Conservation (phyloP, 2,888 invertebrate species). For the Oegoconia quadripuncta region DNA sequence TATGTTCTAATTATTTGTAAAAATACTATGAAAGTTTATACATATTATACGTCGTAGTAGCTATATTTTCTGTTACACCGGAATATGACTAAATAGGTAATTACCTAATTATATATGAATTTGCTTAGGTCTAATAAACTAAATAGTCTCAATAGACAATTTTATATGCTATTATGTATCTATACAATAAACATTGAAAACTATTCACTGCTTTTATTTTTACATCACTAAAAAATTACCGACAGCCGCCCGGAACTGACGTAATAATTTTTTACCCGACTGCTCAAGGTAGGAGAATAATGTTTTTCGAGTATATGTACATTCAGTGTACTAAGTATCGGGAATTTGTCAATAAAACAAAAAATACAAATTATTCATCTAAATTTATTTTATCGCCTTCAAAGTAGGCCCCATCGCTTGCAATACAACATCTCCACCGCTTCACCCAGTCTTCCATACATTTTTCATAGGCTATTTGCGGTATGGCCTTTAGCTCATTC, state of each 20-base stretch:
- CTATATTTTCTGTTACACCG: conserved; percentile 13
- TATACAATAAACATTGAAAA: conserved; percentile 59
- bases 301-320: no score
- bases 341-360: conserved; percentile 1
- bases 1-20: conserved; percentile 10
- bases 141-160: conserved; percentile 65
- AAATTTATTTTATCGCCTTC: conserved; percentile 1
- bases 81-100: conserved; percentile 12
- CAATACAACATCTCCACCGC: no score
- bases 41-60: conserved; percentile 3
- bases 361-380: conserved; percentile 1
- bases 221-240: conserved; percentile 1
- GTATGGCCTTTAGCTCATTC: no score
- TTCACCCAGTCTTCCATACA: no score
- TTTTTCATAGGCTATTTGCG: no score
- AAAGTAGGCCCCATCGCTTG: conserved; percentile 1
- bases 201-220: conserved; percentile 23
- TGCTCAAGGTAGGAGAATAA: no score
- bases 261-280: no score
- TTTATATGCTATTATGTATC: conserved; percentile 66
- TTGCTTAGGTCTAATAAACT: conserved; percentile 56
- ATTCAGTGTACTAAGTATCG: no score
- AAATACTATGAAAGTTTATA: conserved; percentile 6
- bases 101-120: conserved; percentile 36
- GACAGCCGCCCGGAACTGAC: background rate